These are phyloP conservation scores for Patella caerulea DNA, from an alignment of 2,888 invertebrate species.

Conservation along the genomic window DNA sequence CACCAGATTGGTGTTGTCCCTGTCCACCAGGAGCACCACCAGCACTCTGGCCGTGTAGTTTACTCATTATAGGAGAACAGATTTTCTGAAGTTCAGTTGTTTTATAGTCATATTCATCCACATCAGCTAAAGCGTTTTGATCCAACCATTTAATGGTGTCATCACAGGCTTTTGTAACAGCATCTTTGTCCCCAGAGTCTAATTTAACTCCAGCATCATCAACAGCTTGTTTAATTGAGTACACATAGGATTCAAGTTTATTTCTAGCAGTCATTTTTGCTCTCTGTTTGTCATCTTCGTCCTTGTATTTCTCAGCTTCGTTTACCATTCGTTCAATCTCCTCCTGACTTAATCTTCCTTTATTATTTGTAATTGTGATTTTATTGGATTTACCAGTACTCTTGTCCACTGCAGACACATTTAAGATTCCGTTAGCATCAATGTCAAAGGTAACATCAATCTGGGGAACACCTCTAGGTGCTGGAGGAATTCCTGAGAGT, in stretches of 20 bases:
- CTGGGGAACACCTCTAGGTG: conserved; percentile 64
- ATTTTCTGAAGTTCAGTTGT: conserved; percentile 82
- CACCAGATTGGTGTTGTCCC: neutral
- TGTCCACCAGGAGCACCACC: neutral
- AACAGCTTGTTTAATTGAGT: conserved; percentile 74
- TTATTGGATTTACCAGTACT: conserved; percentile 85
- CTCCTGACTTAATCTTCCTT: conserved; percentile 85
- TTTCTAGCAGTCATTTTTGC: conserved; percentile 57
- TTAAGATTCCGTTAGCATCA: conserved; percentile 88
- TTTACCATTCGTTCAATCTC: conserved; percentile 83
- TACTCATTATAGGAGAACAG: conserved; percentile 84
- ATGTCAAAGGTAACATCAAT: conserved; percentile 83
- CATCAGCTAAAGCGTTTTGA: conserved; percentile 82
- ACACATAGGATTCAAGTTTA: conserved; percentile 54
- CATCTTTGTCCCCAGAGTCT: conserved; percentile 79
- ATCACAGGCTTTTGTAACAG: conserved; percentile 73
- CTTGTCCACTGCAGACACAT: conserved; percentile 76
- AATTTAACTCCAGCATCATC: conserved; percentile 74
- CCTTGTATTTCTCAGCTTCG: conserved; percentile 61
- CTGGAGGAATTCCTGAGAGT: conserved; percentile 64
- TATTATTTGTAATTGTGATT: conserved; percentile 89
- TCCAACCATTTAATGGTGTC: conserved; percentile 86
- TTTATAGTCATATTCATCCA: conserved; percentile 82
- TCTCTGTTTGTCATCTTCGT: conserved; percentile 63
- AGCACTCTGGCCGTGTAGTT: conserved; percentile 45